A percentile compares a stretch with the other conserved stretches of the same genome.
phyloP scores from a whole-genome alignment of 2,888 invertebrate species.

The Ormyrus nitidulus region DNA sequence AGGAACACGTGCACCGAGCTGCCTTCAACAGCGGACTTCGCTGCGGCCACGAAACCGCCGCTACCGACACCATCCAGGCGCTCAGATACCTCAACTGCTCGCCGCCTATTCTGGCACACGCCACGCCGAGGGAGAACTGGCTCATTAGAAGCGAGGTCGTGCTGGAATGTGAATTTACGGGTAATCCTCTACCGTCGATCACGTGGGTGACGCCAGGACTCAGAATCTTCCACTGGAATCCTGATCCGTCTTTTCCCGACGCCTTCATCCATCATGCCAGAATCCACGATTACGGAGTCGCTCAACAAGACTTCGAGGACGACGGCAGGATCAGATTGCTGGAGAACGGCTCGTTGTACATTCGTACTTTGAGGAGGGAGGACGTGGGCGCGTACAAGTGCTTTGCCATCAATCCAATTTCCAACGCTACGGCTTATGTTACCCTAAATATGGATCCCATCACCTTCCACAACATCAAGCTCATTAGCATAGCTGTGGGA shows the following conservation, averaged over 20 bases:
- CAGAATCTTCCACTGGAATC: slow-evolving; percentile 86
- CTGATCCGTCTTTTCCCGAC: slow-evolving; percentile 82
- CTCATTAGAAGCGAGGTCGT: slow-evolving; percentile 82
- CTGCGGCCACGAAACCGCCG: slow-evolving; percentile 76
- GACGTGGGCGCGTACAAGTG: slow-evolving; percentile 93
- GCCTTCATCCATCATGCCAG: slow-evolving; percentile 82
- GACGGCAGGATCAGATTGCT: slow-evolving; percentile 81
- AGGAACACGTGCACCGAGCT: slow-evolving; percentile 75
- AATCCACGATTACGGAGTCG: slow-evolving; percentile 78
- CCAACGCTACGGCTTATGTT: slow-evolving; percentile 86
- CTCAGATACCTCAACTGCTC: slow-evolving; percentile 85
- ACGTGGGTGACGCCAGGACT: slow-evolving; percentile 90
- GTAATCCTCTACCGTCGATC: slow-evolving; percentile 87
- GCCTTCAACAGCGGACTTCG: slow-evolving; percentile 79
- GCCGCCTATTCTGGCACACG: slow-evolving; percentile 79
- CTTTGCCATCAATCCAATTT: slow-evolving; percentile 89
- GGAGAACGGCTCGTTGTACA: slow-evolving; percentile 87
- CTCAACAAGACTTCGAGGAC: slow-evolving; percentile 64
- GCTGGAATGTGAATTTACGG: slow-evolving; percentile 86
- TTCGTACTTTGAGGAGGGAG: slow-evolving; percentile 83
- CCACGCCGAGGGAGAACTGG: slow-evolving; percentile 79
- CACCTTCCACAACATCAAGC: slow-evolving; percentile 88
- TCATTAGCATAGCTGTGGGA: slow-evolving; percentile 90
- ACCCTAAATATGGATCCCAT: slow-evolving; percentile 90
- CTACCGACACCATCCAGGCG: slow-evolving; percentile 83